Evolutionary conservation across 1,140 invertebrate genomes (phyloP).

Genomic region (Trichogramma pretiosum): DNA sequence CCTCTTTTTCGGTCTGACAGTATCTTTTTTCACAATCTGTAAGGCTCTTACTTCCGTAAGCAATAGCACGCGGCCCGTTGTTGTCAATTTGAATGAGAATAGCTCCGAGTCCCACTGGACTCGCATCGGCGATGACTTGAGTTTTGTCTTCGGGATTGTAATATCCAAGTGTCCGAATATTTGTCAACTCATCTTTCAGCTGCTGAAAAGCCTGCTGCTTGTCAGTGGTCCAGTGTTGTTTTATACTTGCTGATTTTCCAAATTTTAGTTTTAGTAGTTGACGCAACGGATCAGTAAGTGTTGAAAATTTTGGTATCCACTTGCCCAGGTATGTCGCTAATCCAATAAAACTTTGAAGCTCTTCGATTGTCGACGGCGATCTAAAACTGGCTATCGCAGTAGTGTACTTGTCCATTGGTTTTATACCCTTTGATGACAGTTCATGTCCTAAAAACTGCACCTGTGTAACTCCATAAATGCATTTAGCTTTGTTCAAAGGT

Average conservation of each 20-base stretch:
- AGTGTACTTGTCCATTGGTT: neutral
- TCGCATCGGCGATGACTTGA: slow-evolving; percentile 26
- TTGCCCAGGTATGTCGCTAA: slow-evolving; percentile 26
- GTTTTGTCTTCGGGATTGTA: slow-evolving; percentile 15
- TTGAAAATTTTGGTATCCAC: slow-evolving; percentile 30
- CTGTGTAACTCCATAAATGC: neutral
- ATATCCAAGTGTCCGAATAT: slow-evolving; percentile 11
- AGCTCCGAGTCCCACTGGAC: slow-evolving; percentile 24
- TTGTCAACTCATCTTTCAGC: slow-evolving; percentile 18
- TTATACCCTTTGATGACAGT: neutral
- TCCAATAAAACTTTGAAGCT: slow-evolving; percentile 29
- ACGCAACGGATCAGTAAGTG: slow-evolving; percentile 21
- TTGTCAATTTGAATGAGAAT: slow-evolving; percentile 20
- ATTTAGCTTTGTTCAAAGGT: slow-evolving; percentile 1
- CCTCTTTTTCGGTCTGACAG: slow-evolving; percentile 41
- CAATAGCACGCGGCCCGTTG: slow-evolving; percentile 8
- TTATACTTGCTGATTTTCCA: too few species aligned
- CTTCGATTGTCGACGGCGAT: slow-evolving; percentile 9
- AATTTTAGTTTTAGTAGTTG: slow-evolving; percentile 1
- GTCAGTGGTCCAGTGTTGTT: too few species aligned
- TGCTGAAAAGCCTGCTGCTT: neutral
- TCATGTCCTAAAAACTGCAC: neutral
- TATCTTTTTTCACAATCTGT: slow-evolving; percentile 29
- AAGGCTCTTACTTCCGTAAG: slow-evolving; percentile 20
- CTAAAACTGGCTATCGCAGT: neutral